Conservation (phyloP, 2,113 vertebrate species). For the Pontoporia blainvillei region DNA sequence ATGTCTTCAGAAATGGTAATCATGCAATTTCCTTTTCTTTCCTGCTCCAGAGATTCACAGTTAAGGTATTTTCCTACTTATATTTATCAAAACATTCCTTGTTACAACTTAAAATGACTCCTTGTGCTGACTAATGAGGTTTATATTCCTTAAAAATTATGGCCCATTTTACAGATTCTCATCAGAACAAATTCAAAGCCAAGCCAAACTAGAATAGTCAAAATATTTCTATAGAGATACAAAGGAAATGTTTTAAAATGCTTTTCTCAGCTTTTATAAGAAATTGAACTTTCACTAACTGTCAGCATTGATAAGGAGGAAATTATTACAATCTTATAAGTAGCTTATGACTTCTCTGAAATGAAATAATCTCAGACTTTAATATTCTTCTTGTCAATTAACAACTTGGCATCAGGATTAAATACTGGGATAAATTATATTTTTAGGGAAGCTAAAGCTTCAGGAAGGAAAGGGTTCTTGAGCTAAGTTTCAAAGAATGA, state of each 20-base stretch:
- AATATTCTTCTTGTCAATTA: conserved; percentile 8
- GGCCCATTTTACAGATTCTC: neutral
- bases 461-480: neutral
- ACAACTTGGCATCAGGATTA: neutral
- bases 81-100: conserved; percentile 4
- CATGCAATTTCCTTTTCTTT: neutral
- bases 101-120: neutral
- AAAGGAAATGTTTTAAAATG: neutral
- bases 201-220: neutral
- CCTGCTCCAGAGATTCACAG: neutral
- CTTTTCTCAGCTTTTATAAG: conserved; percentile 4
- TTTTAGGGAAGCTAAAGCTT: neutral
- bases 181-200: conserved; percentile 23
- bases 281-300: conserved; percentile 27
- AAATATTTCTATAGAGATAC: neutral
- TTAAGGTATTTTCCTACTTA: neutral
- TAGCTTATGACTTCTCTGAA: conserved; percentile 11
- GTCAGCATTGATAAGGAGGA: neutral
- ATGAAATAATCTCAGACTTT: conserved; percentile 16
- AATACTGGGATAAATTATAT: neutral
- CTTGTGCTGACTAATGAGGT: neutral
- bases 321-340: neutral
- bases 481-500: neutral
- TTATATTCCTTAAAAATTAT: conserved; percentile 17
- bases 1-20: neutral